These are phyloP conservation scores for Paradoxurus hermaphroditus DNA, from an alignment of 2,113 vertebrate species.

Conservation along the genomic window DNA sequence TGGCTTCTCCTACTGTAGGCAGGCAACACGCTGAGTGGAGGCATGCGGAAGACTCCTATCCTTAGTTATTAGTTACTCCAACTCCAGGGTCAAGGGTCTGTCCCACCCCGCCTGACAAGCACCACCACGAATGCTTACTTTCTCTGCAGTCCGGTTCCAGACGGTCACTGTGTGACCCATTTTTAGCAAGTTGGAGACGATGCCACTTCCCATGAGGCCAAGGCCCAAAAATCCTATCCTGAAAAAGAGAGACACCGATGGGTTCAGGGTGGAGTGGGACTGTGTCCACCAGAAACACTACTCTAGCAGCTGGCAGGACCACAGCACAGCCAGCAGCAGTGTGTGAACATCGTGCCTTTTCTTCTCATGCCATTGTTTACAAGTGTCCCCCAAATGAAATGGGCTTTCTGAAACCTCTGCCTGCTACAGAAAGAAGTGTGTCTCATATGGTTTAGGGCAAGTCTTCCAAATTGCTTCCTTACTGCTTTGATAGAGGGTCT, in stretches of 20 bases:
- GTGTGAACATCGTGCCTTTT: not conserved
- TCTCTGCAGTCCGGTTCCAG: conserved; percentile 98
- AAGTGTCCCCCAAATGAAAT: not conserved
- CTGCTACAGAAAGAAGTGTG: not conserved
- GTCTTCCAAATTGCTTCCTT: not conserved
- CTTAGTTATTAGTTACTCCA: not conserved
- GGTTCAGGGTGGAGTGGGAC: not conserved
- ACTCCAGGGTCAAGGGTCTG: not conserved
- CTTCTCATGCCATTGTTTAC: not conserved
- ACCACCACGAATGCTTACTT: conserved; percentile 83
- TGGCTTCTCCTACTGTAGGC: not conserved
- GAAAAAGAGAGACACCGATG: conserved; percentile 49
- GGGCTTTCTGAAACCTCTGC: not conserved
- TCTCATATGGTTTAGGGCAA: not conserved
- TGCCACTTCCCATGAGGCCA: conserved; percentile 97
- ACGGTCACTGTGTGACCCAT: conserved; percentile 99
- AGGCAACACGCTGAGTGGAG: not conserved
- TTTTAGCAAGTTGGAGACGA: conserved; percentile 98
- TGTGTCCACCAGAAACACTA: not conserved
- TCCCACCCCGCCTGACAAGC: not conserved
- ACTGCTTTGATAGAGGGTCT: not conserved
- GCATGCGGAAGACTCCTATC: not conserved
- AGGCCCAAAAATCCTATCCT: conserved; percentile 99
- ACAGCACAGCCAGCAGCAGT: not conserved
- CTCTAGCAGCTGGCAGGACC: rapidly evolving